Conservation (phyloP, 2,113 vertebrate species). For the Notarius quadriscutis region DNA sequence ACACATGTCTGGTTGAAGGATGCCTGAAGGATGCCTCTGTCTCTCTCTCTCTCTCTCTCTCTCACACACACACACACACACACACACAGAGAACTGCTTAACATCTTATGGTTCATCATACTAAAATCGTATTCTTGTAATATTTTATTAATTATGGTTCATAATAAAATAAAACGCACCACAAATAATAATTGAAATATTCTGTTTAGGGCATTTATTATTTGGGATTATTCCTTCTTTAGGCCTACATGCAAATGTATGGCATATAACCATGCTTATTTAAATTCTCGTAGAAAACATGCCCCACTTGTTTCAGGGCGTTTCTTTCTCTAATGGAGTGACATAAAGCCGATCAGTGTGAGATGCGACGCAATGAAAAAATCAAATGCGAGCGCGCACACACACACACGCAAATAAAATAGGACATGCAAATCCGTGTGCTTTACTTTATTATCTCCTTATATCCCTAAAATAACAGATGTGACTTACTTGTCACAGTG, state of each 20-base stretch:
- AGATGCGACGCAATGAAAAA: background rate
- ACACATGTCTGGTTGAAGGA: background rate
- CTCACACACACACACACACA: background rate
- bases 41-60: no score
- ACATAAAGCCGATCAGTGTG: background rate
- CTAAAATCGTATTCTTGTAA: background rate
- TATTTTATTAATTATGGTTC: background rate
- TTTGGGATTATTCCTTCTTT: background rate
- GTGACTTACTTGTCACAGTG: conserved; percentile 73
- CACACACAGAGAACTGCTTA: background rate
- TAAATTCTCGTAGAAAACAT: background rate
- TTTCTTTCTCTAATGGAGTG: background rate
- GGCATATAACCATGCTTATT: background rate
- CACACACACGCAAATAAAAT: background rate
- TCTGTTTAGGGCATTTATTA: background rate
- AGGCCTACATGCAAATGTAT: background rate
- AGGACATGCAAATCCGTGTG: background rate
- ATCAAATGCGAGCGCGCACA: background rate
- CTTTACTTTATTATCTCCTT: background rate
- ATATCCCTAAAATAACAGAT: conserved; percentile 41
- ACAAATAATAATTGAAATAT: background rate
- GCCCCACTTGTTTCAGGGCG: background rate
- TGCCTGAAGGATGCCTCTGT: background rate
- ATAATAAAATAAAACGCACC: background rate
- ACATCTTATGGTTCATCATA: background rate